Percentiles rank a stretch among this genome's conserved stretches.
Evolutionary conservation across 2,113 vertebrate genomes (phyloP).

Genomic region (Xenopus borealis): DNA sequence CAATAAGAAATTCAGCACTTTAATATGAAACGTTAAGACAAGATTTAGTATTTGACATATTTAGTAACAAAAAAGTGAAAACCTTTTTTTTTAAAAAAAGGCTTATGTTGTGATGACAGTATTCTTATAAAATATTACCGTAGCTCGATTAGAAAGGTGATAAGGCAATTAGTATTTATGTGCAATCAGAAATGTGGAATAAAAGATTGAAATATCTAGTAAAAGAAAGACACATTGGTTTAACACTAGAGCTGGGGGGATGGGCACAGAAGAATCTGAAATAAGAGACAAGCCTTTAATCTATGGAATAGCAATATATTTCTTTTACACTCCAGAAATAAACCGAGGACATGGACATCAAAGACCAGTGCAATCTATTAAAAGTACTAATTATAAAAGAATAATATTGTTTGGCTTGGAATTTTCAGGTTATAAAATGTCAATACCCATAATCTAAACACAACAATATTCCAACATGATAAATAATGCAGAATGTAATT

Average conservation of each 20-base stretch:
- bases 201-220: too few relatives aligned
- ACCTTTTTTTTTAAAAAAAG: too few relatives aligned
- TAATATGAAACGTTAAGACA: too few relatives aligned
- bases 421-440: neutral
- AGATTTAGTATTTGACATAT: too few relatives aligned
- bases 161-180: too few relatives aligned
- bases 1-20: too few relatives aligned
- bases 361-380: neutral
- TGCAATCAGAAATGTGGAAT: too few relatives aligned
- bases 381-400: neutral
- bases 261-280: neutral
- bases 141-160: too few relatives aligned
- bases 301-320: neutral
- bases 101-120: too few relatives aligned
- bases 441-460: neutral
- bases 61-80: too few relatives aligned
- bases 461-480: conserved; percentile 12
- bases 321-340: neutral
- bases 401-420: conserved; percentile 3
- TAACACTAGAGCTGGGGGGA: neutral
- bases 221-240: too few relatives aligned
- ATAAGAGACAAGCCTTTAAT: neutral
- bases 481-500: conserved; percentile 38
- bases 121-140: too few relatives aligned
- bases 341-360: neutral